phyloP scores from a whole-genome alignment of 2,888 invertebrate genomes.

The Syrphus vitripennis region DNA sequence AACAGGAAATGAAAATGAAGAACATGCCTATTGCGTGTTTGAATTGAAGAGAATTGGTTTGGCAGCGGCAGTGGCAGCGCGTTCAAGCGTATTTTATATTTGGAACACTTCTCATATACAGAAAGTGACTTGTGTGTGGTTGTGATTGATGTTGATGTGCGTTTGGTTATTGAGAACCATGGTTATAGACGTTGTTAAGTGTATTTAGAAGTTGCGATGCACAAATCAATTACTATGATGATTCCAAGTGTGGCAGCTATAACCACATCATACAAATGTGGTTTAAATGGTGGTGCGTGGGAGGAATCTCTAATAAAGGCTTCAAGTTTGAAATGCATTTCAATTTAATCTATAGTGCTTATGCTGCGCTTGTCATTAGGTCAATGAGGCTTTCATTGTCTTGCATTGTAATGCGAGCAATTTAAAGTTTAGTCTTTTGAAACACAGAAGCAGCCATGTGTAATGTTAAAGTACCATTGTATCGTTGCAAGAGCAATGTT shows the following conservation, averaged over 20 bases:
- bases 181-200: slow-evolving; percentile 33
- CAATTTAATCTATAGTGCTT: slow-evolving; percentile 10
- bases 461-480: neutral
- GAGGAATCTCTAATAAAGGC: neutral
- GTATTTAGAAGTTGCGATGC: slow-evolving; percentile 50
- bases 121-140: slow-evolving; percentile 49
- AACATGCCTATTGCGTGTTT: slow-evolving; percentile 20
- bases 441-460: neutral
- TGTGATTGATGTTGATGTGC: slow-evolving; percentile 66
- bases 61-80: neutral
- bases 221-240: slow-evolving; percentile 50
- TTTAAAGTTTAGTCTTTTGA: slow-evolving; percentile 7
- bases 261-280: neutral
- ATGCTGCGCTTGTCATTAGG: slow-evolving; percentile 33
- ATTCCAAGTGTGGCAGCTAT: slow-evolving; percentile 24
- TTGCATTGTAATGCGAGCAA: slow-evolving; percentile 16
- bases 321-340: slow-evolving; percentile 30
- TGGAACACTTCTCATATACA: neutral
- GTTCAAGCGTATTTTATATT: slow-evolving; percentile 55
- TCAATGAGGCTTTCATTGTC: slow-evolving; percentile 7
- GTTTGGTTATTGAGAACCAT: slow-evolving; percentile 32
- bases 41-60: neutral
- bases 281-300: neutral
- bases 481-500: neutral
- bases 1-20: neutral